These are phyloP conservation scores for Medauroidea extradentata DNA, from an alignment of 1,140 invertebrate genomes.

Conservation along the genomic window DNA sequence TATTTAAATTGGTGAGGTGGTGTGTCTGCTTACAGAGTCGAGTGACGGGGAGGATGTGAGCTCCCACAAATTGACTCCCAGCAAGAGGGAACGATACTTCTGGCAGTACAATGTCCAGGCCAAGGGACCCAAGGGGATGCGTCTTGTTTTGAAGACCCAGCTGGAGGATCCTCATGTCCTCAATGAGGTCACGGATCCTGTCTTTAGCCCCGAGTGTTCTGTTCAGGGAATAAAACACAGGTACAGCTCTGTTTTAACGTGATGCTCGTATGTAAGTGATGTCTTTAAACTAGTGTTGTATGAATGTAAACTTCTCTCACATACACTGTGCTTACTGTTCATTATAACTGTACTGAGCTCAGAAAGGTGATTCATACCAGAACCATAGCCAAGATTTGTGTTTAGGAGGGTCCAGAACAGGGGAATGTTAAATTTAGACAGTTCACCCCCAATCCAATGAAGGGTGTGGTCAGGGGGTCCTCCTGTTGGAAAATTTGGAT, in stretches of 20 bases:
- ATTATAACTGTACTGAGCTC: no score
- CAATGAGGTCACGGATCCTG: slow-evolving; percentile 85
- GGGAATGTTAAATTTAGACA: no score
- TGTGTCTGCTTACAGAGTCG: slow-evolving; percentile 60
- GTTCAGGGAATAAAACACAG: slow-evolving; percentile 87
- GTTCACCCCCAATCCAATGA: no score
- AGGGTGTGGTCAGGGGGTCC: no score
- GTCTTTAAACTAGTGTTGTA: no score
- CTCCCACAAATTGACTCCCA: slow-evolving; percentile 18
- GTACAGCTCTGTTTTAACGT: slow-evolving; percentile 39
- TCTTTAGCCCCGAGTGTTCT: slow-evolving; percentile 85
- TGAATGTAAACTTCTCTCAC: no score
- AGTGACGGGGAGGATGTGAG: slow-evolving; percentile 59
- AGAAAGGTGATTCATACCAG: no score
- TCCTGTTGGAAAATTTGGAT: no score
- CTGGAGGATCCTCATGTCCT: slow-evolving; percentile 89
- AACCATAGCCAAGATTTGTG: no score
- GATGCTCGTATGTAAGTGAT: background rate
- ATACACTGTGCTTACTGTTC: no score
- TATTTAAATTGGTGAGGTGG: no score
- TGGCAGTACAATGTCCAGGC: slow-evolving; percentile 99
- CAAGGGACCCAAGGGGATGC: slow-evolving; percentile 93
- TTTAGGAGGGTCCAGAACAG: no score
- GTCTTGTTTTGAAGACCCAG: slow-evolving; percentile 74
- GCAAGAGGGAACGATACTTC: slow-evolving; percentile 84